Conservation (phyloP, 2,888 invertebrate species). For the Ceratothoa steindachneri region DNA sequence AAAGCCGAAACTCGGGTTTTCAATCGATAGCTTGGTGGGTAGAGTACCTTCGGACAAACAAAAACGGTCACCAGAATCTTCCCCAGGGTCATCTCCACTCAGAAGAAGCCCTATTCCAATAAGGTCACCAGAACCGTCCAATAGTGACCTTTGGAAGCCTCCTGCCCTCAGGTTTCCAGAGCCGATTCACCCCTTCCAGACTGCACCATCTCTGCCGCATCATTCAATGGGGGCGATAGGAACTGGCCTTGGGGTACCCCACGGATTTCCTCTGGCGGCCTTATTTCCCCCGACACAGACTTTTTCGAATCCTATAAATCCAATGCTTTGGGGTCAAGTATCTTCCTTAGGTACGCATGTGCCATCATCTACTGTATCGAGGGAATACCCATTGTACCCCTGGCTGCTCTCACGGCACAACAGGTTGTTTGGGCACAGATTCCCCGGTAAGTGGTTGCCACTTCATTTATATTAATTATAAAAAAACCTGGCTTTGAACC, state of each 20-base stretch:
- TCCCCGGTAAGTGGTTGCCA: conserved; percentile 44
- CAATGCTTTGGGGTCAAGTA: conserved; percentile 10
- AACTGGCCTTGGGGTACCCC: conserved; percentile 28
- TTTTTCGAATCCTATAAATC: not conserved
- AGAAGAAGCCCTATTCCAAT: conserved; percentile 26
- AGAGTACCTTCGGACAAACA: conserved; percentile 22
- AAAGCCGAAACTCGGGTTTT: conserved; percentile 43
- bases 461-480: too few species aligned
- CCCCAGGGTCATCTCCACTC: conserved; percentile 32
- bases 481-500: too few species aligned
- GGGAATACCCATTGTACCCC: conserved; percentile 45
- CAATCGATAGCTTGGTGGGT: conserved; percentile 46
- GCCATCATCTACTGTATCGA: conserved; percentile 33
- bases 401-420: conserved; percentile 40
- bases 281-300: conserved; percentile 28
- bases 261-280: conserved; percentile 36
- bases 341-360: conserved; percentile 32
- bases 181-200: conserved; percentile 37
- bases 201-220: conserved; percentile 20
- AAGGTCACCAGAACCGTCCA: conserved; percentile 16
- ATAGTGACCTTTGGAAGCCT: conserved; percentile 19
- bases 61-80: not conserved
- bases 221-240: conserved; percentile 17
- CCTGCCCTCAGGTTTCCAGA: conserved; percentile 38
- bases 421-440: conserved; percentile 39